A percentile compares a stretch with the other conserved stretches of the same genome.
Conservation (phyloP, 1,140 invertebrate species). For the Archivesica marissinica region DNA sequence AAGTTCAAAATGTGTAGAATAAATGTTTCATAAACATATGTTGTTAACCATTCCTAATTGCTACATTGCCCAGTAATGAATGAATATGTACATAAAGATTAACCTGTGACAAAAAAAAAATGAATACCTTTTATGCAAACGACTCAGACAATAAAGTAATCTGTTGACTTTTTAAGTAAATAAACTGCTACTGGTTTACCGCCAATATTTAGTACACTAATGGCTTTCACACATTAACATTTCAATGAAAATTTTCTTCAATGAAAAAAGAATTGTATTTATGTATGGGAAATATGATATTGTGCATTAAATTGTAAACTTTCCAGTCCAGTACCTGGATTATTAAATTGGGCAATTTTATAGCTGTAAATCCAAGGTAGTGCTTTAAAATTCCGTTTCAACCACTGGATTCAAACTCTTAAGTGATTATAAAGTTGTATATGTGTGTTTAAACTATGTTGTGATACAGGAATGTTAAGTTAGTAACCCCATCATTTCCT, state of each 20-base stretch:
- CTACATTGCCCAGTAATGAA: too few relatives aligned
- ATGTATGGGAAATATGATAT: slow-evolving; percentile 25
- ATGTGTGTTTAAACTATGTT: neutral
- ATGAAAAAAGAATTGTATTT: neutral
- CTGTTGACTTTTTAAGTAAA: slow-evolving; percentile 43
- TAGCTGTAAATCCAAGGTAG: neutral
- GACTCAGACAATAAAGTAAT: neutral
- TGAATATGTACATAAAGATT: slow-evolving; percentile 39
- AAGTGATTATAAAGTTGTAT: neutral
- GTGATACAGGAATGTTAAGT: slow-evolving; percentile 13
- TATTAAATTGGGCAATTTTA: neutral
- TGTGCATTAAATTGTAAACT: slow-evolving; percentile 10
- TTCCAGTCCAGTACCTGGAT: slow-evolving; percentile 19
- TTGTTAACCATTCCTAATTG: too few relatives aligned
- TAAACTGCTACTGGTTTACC: neutral
- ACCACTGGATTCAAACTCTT: neutral
- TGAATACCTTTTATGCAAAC: neutral
- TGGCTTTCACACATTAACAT: neutral
- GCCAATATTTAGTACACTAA: neutral
- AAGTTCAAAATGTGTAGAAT: too few relatives aligned
- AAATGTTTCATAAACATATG: too few relatives aligned
- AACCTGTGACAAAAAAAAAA: neutral
- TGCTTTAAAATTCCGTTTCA: neutral
- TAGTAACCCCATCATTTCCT: neutral
- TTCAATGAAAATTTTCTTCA: slow-evolving; percentile 4